Percentiles rank a stretch among this genome's conserved stretches.
These are phyloP conservation scores for Nudaria mundana DNA, from an alignment of 2,888 invertebrate genomes.

Conservation along the genomic window DNA sequence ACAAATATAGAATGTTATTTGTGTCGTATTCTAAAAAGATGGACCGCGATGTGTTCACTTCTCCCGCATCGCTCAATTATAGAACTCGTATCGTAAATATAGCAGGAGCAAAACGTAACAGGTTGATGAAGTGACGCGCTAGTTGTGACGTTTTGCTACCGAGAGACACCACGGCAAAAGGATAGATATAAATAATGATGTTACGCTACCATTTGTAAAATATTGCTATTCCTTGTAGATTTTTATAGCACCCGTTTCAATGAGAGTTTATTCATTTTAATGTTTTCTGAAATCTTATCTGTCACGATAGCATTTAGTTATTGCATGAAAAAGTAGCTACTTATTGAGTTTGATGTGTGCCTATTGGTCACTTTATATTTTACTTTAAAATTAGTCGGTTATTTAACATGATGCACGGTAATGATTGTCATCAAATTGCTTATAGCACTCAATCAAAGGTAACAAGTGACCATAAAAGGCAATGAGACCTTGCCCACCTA, in stretches of 20 bases:
- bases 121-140: constrained; percentile 38
- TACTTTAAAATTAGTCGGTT: constrained; percentile 21
- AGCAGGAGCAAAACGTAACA: constrained; percentile 55
- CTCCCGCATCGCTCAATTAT: constrained; percentile 81
- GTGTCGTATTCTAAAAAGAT: constrained; percentile 81
- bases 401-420: constrained; percentile 43
- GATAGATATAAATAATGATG: constrained; percentile 44
- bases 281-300: constrained; percentile 4
- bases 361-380: constrained; percentile 7
- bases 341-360: too few relatives aligned
- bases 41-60: constrained; percentile 79
- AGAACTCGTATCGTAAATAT: constrained; percentile 70
- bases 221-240: constrained; percentile 32
- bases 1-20: constrained; percentile 81
- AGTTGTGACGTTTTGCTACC: constrained; percentile 49
- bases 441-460: constrained; percentile 49
- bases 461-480: constrained; percentile 44
- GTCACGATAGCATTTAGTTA: neutral
- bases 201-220: constrained; percentile 57
- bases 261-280: constrained; percentile 18
- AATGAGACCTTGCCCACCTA: constrained; percentile 49
- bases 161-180: constrained; percentile 22
- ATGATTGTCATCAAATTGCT: constrained; percentile 42
- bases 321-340: neutral
- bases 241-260: constrained; percentile 15